Evolutionary conservation across 2,113 vertebrate species (phyloP).

Genomic region (Hydropotes inermis): DNA sequence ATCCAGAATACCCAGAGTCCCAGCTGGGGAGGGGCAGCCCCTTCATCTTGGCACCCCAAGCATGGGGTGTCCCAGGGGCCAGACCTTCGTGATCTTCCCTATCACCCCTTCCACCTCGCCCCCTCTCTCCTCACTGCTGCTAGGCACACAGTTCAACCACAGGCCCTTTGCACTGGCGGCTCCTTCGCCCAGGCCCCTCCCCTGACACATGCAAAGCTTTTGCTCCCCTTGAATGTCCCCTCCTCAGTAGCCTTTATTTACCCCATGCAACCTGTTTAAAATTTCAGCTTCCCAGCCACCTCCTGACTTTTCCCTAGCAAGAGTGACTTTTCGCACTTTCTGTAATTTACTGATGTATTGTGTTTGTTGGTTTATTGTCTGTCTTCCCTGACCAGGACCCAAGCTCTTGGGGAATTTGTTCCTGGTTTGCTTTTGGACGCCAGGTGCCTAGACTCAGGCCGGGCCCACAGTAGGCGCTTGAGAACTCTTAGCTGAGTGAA

Average conservation of each 20-base stretch:
- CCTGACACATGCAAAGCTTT: not conserved
- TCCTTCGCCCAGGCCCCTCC: not conserved
- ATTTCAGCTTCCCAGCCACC: not conserved
- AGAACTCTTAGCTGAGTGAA: not conserved
- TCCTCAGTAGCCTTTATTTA: not conserved
- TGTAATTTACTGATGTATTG: not conserved
- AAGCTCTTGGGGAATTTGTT: not conserved
- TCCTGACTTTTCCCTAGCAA: not conserved
- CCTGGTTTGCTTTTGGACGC: not conserved
- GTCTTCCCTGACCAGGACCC: not conserved
- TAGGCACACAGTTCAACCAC: not conserved
- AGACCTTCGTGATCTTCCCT: no score
- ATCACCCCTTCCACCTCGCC: fast-evolving
- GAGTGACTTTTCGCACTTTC: not conserved
- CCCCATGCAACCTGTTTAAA: not conserved
- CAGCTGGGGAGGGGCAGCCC: no score
- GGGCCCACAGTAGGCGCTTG: not conserved
- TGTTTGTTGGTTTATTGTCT: not conserved
- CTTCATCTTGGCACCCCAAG: not conserved
- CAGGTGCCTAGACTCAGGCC: not conserved
- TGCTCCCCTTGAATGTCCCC: not conserved
- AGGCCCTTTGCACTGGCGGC: not conserved
- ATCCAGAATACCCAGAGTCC: not conserved
- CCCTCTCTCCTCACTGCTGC: not conserved
- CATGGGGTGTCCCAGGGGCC: not conserved